Base-by-base conservation (phyloP, 2,797 vertebrate genomes). In the Pagetopsis macropterus region DNA sequence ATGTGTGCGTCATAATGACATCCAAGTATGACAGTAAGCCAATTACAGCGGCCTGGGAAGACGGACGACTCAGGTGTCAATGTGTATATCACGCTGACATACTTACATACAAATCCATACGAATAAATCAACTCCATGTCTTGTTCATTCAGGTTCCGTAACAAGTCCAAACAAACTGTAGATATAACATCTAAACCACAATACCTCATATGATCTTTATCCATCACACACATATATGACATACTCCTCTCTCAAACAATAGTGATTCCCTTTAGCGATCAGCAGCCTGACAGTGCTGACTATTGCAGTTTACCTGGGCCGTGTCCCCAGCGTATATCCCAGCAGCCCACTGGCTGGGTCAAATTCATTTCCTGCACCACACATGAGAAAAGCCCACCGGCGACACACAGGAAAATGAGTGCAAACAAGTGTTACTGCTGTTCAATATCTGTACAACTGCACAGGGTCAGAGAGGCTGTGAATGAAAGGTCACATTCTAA, bases 301-400 rank as follows among this genome's bases (percentile, higher is more conserved):
- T 73, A 65, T 64, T 12, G 23, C 76, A 40, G 79, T 82, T 78
- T 78, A 74, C 62, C 76, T 80, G 70, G 51, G 48, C 69, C 5
- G 17, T 27, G 46, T 82, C 72, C 74, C 75, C 21, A 0, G 33
- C 9, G 64, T 54, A 31, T 65, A 43, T 78, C 81, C 67, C 45
- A 56, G 76, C 52, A 78, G 83, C 79, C 70, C 82, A 45, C 37
- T 27, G 64, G 55, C 75, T 12, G 76, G 88, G 84, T 89, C 88
- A 91, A 83, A 87, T 81, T 87, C 23, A 90, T 90, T 90, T 89
- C 74, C 78, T 81, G 70, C 64, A 44, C 65, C 64, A 79, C 46
- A 48, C 54, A 54, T 75, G 68, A 9, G 33, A 80, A 79, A 78
- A 70, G 55, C 75, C 86, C 56, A 37, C 62, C 62, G 88, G 90